Percentiles rank a stretch among this genome's conserved stretches.
Conservation (phyloP, 2,797 vertebrate genomes). For the Vipera ursinii region DNA sequence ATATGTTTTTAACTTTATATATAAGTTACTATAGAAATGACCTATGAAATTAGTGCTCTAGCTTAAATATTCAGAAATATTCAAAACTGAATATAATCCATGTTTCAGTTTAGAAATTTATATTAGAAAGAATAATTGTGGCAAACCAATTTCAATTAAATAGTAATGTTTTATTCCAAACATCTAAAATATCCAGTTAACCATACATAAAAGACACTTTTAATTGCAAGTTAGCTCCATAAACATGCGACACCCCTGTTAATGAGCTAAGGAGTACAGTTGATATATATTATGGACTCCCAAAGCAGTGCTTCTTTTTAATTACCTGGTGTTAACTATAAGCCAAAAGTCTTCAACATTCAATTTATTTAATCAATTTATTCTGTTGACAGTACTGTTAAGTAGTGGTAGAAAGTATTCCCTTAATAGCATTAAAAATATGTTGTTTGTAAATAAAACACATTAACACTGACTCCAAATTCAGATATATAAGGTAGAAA, state of each 20-base stretch:
- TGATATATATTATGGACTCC: slow-evolving; percentile 75
- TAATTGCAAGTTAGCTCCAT: slow-evolving; percentile 76
- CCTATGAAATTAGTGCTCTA: not conserved
- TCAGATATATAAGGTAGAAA: slow-evolving; percentile 46
- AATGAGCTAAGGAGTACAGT: slow-evolving; percentile 76
- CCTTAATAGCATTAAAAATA: slow-evolving; percentile 73
- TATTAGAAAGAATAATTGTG: slow-evolving; percentile 60
- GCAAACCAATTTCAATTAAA: slow-evolving; percentile 70
- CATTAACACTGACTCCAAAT: slow-evolving; percentile 59
- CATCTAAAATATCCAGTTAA: slow-evolving; percentile 72
- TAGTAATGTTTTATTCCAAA: slow-evolving; percentile 63
- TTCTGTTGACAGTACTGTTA: slow-evolving; percentile 72
- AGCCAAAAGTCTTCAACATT: slow-evolving; percentile 75
- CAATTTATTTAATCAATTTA: slow-evolving; percentile 79
- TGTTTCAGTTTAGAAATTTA: slow-evolving; percentile 16
- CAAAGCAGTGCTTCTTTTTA: slow-evolving; percentile 80
- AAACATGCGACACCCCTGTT: slow-evolving; percentile 75
- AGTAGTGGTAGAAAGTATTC: slow-evolving; percentile 68
- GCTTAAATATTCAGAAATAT: not conserved
- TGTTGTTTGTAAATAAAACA: slow-evolving; percentile 66
- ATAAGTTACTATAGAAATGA: not conserved
- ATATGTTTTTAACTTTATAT: not conserved
- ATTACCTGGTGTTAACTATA: slow-evolving; percentile 77
- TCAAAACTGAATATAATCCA: slow-evolving; percentile 8
- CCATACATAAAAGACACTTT: slow-evolving; percentile 70